phyloP scores from a whole-genome alignment of 2,113 vertebrate species.

The human region DNA sequence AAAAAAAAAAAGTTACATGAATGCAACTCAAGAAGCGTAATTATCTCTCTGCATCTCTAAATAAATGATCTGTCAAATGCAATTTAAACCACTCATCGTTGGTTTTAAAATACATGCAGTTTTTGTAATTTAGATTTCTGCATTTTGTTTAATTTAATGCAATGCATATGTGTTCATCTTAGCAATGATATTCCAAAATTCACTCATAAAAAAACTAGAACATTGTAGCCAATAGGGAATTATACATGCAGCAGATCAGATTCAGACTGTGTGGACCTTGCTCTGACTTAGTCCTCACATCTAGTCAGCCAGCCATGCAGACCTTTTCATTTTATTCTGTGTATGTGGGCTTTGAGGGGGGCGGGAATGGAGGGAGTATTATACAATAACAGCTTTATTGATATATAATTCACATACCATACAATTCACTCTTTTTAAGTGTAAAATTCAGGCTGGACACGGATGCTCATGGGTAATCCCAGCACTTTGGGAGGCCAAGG shows the following conservation, averaged over 20 bases:
- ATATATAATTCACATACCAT: background rate
- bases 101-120: background rate
- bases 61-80: background rate
- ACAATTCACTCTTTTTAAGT: background rate
- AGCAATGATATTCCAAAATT: background rate
- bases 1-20: background rate
- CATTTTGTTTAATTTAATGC: slow-evolving; percentile 13
- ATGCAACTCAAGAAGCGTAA: background rate
- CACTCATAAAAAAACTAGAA: background rate
- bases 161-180: background rate
- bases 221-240: background rate
- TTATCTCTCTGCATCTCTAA: slow-evolving; percentile 26
- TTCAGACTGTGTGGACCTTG: background rate
- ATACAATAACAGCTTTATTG: background rate
- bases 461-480: too few relatives aligned
- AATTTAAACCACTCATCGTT: background rate
- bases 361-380: too few relatives aligned
- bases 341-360: too few relatives aligned
- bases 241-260: background rate
- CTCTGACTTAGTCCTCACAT: background rate
- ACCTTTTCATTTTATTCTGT: background rate
- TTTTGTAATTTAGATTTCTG: slow-evolving; percentile 31
- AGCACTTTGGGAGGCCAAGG: too few relatives aligned
- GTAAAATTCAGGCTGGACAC: background rate
- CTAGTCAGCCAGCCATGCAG: too few relatives aligned